Evolutionary conservation across 2,888 invertebrate genomes (phyloP).

Genomic region (Hirudinaria manillensis): DNA sequence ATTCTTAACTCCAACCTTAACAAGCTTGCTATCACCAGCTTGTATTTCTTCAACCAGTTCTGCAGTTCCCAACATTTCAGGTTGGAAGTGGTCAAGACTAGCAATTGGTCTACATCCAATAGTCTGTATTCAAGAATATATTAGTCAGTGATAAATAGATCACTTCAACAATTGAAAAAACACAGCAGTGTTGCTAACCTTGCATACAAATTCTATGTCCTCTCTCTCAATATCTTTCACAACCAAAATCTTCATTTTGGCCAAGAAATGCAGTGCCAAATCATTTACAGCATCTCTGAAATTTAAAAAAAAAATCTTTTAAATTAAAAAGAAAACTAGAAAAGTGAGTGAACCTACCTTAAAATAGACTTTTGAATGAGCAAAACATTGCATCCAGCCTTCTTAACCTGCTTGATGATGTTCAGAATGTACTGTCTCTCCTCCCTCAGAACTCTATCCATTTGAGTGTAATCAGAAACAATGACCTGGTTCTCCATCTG

Average conservation of each 20-base stretch:
- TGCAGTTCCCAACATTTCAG: conserved; percentile 83
- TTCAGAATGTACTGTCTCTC: conserved; percentile 95
- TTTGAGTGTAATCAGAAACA: conserved; percentile 97
- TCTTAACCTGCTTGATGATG: conserved; percentile 97
- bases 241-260: conserved; percentile 97
- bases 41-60: conserved; percentile 89
- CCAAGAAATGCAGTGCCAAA: conserved; percentile 91
- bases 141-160: not conserved
- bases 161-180: not conserved
- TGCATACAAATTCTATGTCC: conserved; percentile 94
- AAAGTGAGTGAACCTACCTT: conserved; percentile 58
- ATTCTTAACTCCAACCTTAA: conserved; percentile 63
- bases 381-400: conserved; percentile 92
- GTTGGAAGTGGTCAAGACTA: conserved; percentile 90
- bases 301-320: not conserved
- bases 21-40: conserved; percentile 74
- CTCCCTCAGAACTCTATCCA: conserved; percentile 96
- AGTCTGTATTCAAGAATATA: conserved; percentile 57
- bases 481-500: conserved; percentile 61
- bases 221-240: conserved; percentile 96
- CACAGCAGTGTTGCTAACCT: conserved; percentile 56
- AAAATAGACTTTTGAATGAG: conserved; percentile 78
- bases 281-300: conserved; percentile 92
- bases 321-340: not conserved
- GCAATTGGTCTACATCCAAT: conserved; percentile 90